Percentiles rank a stretch among this genome's conserved stretches.
phyloP scores from a whole-genome alignment of 2,888 invertebrate genomes.

The Caenorhabditis sp. region DNA sequence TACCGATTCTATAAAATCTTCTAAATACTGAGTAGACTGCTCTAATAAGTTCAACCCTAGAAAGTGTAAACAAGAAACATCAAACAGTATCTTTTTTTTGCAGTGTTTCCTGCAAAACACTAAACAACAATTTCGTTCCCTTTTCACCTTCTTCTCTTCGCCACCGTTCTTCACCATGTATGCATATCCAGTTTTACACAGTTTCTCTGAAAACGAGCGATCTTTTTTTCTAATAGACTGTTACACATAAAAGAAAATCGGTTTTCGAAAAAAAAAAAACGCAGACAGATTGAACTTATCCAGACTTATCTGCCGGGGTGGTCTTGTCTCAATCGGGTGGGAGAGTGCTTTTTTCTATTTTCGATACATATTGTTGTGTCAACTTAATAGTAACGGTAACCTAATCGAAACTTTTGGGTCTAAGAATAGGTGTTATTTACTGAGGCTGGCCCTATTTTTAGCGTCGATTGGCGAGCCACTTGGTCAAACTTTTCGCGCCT shows the following conservation, averaged over 20 bases:
- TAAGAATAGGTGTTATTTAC: constrained; percentile 42
- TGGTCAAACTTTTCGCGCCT: constrained; percentile 14
- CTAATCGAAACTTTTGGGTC: constrained; percentile 13
- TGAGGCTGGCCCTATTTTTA: constrained; percentile 19
- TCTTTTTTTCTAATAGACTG: constrained; percentile 10
- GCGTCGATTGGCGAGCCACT: constrained; percentile 26
- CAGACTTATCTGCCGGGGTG: not conserved
- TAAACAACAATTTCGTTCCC: constrained; percentile 22
- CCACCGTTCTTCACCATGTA: too few species aligned
- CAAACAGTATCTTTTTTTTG: constrained; percentile 18
- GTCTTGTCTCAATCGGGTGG: constrained; percentile 3
- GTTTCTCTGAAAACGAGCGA: constrained; percentile 32
- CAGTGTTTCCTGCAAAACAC: constrained; percentile 20
- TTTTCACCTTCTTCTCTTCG: constrained; percentile 11
- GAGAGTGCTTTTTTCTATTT: not conserved
- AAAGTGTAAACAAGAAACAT: constrained; percentile 1
- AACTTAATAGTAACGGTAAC: constrained; percentile 33
- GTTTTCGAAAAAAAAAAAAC: not conserved
- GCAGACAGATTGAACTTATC: not conserved
- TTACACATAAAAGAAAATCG: constrained; percentile 17
- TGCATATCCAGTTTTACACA: constrained; percentile 42
- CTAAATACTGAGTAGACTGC: too few species aligned
- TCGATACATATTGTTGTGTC: constrained; percentile 31
- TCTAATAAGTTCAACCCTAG: not conserved
- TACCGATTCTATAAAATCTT: too few species aligned